These are phyloP conservation scores for Punctoribates punctum DNA, from an alignment of 2,888 invertebrate genomes.

Conservation along the genomic window DNA sequence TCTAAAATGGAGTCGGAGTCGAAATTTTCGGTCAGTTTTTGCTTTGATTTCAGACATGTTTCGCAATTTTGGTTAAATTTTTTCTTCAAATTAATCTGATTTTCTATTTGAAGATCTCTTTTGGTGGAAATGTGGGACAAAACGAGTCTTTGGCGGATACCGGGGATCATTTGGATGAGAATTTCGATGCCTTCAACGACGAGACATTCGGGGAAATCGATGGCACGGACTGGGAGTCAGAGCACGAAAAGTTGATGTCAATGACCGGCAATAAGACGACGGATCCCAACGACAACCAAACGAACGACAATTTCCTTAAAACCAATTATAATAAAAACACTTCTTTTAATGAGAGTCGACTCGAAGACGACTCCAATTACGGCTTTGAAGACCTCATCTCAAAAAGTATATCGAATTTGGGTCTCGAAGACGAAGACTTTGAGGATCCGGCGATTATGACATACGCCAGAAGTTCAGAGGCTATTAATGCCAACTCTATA, in stretches of 20 bases:
- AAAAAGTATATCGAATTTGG: constrained; percentile 52
- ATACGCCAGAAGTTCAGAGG: constrained; percentile 27
- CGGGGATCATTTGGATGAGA: constrained; percentile 61
- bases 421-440: constrained; percentile 51
- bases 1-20: constrained; percentile 1
- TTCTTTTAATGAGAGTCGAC: neutral
- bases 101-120: constrained; percentile 1
- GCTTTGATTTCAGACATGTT: neutral
- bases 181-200: constrained; percentile 85
- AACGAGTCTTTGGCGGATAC: neutral
- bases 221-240: constrained; percentile 62
- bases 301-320: constrained; percentile 43
- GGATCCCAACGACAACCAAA: neutral
- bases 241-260: constrained; percentile 65
- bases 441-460: constrained; percentile 50
- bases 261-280: neutral
- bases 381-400: constrained; percentile 49
- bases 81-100: neutral
- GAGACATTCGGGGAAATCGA: constrained; percentile 83
- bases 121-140: neutral
- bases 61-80: neutral
- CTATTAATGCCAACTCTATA: neutral
- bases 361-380: constrained; percentile 30
- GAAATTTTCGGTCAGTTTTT: constrained; percentile 7
- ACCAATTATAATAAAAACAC: constrained; percentile 17